Conservation (phyloP, 1,140 invertebrate species). For the Ostrea denselamellosa region DNA sequence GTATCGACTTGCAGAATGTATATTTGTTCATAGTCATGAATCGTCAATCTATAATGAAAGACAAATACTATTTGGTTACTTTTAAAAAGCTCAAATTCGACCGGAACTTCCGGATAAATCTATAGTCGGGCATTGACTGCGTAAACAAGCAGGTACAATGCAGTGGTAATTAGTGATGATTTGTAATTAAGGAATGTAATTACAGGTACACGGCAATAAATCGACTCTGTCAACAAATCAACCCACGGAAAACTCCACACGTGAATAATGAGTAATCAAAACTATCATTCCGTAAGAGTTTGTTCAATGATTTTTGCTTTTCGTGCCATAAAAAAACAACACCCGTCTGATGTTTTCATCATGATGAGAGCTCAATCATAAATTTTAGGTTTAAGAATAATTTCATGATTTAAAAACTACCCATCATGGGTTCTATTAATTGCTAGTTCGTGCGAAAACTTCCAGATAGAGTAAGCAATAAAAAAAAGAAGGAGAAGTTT, state of each 20-base stretch:
- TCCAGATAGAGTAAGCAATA: no score
- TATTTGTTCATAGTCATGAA: no score
- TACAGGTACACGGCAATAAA: background rate
- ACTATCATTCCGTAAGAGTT: background rate
- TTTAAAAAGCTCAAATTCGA: background rate
- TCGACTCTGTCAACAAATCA: conserved; percentile 5
- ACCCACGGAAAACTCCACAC: background rate
- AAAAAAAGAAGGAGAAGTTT: no score
- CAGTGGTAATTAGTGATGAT: background rate
- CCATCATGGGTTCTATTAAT: no score
- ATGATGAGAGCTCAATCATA: no score
- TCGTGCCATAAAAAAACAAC: background rate
- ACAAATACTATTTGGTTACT: background rate
- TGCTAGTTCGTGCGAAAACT: no score
- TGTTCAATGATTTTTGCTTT: background rate
- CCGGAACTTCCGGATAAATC: background rate
- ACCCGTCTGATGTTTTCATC: background rate
- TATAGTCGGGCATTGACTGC: background rate
- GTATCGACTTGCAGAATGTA: no score
- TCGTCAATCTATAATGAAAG: no score
- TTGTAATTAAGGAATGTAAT: conserved; percentile 25
- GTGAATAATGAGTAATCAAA: background rate
- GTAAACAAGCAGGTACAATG: background rate
- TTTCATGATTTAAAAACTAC: no score
- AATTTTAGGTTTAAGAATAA: no score